Conservation (phyloP, 2,888 invertebrate genomes). For the Petrophora chlorosata region DNA sequence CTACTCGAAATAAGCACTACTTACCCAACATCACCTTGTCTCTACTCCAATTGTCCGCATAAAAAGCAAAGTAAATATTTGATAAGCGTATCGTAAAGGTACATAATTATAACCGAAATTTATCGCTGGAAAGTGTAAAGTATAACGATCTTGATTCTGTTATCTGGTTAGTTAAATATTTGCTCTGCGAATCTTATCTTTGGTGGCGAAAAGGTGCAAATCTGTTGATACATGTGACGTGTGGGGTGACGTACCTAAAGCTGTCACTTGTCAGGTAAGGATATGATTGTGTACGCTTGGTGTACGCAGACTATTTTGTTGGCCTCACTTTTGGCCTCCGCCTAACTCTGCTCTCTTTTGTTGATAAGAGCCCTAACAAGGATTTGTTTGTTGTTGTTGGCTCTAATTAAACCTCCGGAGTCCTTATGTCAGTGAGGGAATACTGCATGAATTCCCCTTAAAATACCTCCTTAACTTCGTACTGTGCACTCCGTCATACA, state of each 20-base stretch:
- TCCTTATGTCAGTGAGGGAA: no score
- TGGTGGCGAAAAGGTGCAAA: slow-evolving; percentile 63
- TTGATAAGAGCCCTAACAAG: no score
- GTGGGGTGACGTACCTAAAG: slow-evolving; percentile 65
- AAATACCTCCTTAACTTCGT: no score
- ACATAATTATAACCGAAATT: slow-evolving; percentile 60
- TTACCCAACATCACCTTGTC: slow-evolving; percentile 25
- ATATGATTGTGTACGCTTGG: slow-evolving; percentile 20
- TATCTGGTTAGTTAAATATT: slow-evolving; percentile 69
- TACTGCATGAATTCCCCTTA: no score
- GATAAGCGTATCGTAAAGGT: slow-evolving; percentile 51
- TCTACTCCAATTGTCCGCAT: slow-evolving; percentile 31
- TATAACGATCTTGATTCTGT: slow-evolving; percentile 73
- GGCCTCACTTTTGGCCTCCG: no score
- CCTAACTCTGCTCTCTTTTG: no score
- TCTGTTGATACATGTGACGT: slow-evolving; percentile 64
- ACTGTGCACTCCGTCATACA: no score
- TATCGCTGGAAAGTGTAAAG: slow-evolving; percentile 73
- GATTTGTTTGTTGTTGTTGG: no score
- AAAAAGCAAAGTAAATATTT: slow-evolving; percentile 43
- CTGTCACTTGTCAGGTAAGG: slow-evolving; percentile 46
- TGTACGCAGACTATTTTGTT: no score
- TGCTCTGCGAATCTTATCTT: slow-evolving; percentile 63
- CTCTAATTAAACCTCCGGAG: no score
- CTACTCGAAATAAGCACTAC: slow-evolving; percentile 44